Evolutionary conservation across 2,888 invertebrate species (phyloP).

Genomic region (Drosophila borealis): DNA sequence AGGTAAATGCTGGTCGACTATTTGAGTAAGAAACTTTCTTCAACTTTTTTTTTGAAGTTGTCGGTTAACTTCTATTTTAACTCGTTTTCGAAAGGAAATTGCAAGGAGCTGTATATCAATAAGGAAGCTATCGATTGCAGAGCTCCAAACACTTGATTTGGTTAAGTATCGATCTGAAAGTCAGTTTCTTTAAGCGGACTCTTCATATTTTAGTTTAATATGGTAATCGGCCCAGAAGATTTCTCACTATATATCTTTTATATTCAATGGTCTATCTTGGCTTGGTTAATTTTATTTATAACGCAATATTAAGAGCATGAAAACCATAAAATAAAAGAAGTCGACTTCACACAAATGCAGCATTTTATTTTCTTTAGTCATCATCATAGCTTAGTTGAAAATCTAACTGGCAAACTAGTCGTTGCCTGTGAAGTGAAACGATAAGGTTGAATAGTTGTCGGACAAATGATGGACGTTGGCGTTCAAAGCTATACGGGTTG

Average conservation of each 20-base stretch:
- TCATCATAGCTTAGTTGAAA: conserved; percentile 14
- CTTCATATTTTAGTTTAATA: neutral
- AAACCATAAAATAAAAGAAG: too few species aligned
- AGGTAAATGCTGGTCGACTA: conserved; percentile 62
- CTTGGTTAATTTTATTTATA: too few species aligned
- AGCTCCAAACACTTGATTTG: conserved; percentile 12
- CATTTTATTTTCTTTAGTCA: conserved; percentile 6
- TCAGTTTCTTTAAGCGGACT: neutral
- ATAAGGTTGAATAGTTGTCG: conserved; percentile 24
- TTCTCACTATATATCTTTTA: too few species aligned
- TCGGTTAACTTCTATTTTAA: conserved; percentile 48
- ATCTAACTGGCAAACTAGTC: conserved; percentile 20
- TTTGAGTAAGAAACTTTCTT: conserved; percentile 64
- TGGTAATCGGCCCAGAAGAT: too few species aligned
- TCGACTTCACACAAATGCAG: neutral
- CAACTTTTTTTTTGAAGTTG: conserved; percentile 45
- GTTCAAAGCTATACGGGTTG: conserved; percentile 1
- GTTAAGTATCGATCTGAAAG: neutral
- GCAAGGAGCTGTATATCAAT: conserved; percentile 32
- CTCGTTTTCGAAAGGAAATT: conserved; percentile 26
- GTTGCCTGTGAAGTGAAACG: conserved; percentile 16
- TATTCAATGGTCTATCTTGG: too few species aligned
- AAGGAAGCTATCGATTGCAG: conserved; percentile 8
- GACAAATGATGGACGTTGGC: neutral
- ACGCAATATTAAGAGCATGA: too few species aligned